Conservation (phyloP, 2,113 vertebrate species). For the Otis tarda region DNA sequence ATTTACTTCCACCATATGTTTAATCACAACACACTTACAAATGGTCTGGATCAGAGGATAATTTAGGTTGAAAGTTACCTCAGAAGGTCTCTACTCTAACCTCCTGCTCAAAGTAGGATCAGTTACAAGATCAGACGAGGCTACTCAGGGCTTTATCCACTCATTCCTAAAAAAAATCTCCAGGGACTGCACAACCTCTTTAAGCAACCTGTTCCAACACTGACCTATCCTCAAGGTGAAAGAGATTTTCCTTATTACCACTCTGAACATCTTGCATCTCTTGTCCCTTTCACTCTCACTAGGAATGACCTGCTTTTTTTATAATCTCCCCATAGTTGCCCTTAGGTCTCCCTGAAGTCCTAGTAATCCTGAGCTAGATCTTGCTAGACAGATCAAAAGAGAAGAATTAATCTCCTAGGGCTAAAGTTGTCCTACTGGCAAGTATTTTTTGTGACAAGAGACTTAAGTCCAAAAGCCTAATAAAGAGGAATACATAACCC, state of each 20-base stretch:
- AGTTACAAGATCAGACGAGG: neutral
- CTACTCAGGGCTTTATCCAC: neutral
- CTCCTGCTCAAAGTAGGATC: neutral
- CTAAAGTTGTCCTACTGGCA: neutral
- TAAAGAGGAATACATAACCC: neutral
- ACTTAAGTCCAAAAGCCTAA: neutral
- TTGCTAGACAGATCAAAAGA: neutral
- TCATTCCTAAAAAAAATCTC: neutral
- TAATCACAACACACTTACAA: neutral
- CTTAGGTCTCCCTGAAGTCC: neutral
- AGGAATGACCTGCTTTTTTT: neutral
- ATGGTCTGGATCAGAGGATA: neutral
- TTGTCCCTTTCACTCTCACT: neutral
- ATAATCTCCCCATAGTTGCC: neutral
- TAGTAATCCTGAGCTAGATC: neutral
- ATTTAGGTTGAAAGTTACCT: neutral
- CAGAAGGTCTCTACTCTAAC: neutral
- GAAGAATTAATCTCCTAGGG: neutral
- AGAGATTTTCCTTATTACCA: neutral
- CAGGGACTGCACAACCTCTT: neutral
- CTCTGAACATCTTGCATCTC: neutral
- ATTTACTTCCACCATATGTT: neutral
- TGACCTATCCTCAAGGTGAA: neutral
- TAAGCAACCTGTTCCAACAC: neutral
- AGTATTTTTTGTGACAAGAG: neutral